Evolutionary conservation across 2,888 invertebrate genomes (phyloP).

Genomic region (Scaptomyza polygonia): DNA sequence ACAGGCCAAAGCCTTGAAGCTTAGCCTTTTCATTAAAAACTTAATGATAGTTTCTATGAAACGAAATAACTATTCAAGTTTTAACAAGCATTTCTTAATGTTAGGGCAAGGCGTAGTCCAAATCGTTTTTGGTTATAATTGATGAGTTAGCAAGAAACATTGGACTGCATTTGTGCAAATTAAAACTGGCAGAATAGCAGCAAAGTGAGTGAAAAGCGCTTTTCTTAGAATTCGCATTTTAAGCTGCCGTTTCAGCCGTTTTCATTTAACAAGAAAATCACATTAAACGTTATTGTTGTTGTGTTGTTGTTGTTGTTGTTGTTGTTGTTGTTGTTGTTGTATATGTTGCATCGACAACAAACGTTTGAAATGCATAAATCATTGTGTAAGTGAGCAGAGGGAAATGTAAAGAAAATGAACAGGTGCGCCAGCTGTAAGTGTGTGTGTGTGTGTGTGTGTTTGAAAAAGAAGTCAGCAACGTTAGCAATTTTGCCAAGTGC

Average conservation of each 20-base stretch:
- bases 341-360: slow-evolving; percentile 33
- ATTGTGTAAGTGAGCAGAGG: slow-evolving; percentile 14
- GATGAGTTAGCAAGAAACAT: not conserved
- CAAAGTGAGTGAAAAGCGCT: slow-evolving; percentile 19
- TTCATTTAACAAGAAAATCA: slow-evolving; percentile 49
- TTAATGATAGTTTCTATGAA: no score
- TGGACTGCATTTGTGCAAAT: slow-evolving; percentile 35
- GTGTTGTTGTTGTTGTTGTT: slow-evolving; percentile 10
- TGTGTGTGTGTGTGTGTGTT: slow-evolving; percentile 1
- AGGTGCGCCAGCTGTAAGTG: slow-evolving; percentile 17
- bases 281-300: slow-evolving; percentile 30
- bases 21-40: no score
- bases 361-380: slow-evolving; percentile 47
- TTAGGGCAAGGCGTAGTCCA: not conserved
- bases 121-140: not conserved
- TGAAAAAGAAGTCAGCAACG: slow-evolving; percentile 35
- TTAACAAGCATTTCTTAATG: not conserved
- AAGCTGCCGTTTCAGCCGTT: slow-evolving; percentile 24
- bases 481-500: slow-evolving; percentile 36
- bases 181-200: slow-evolving; percentile 40
- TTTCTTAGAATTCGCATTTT: slow-evolving; percentile 21
- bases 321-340: slow-evolving; percentile 4
- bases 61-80: not conserved
- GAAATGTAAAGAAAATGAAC: slow-evolving; percentile 14
- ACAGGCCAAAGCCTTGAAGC: no score